Base-by-base conservation (phyloP, 2,113 vertebrate genomes). In the Trematomus loennbergii region DNA sequence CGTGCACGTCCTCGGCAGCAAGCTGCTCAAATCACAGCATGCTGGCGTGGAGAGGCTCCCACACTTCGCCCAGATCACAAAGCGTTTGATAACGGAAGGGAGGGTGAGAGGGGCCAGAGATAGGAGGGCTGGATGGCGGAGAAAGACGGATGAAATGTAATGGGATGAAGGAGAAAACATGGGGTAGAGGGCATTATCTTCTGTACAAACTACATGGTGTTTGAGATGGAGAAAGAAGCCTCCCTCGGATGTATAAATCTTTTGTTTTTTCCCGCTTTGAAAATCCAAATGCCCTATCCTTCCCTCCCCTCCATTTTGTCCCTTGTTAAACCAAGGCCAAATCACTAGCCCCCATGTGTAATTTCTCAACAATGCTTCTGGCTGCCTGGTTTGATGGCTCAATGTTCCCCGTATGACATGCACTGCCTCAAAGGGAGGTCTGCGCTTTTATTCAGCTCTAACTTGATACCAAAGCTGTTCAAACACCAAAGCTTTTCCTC, bases 371-470 rank as follows among this genome's bases (percentile, higher is more conserved):
- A 93, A 93, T 84, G 91, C 88, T 79, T 78, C 83, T 83, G 87
- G 87, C 76, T 55, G 89, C 69, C 91, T 76, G 87, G 90, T 86
- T 93, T 94, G 92, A 93, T 92, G 92, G 88, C 93, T 95, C 90
- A 92, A 93, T 94, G 91, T 88, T 93, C 89, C 84, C 87, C 79
- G 72, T 85, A 85, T 88, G 91, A 91, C 90, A 87, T 87, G 80
- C 55, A 75, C 49, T 78, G 91, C 82, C 89, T 93, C 90, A 83
- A 87, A 93, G 81, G 90, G 83, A 94, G 87, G 83, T 81, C 90
- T 87, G 84, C 1, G 63, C 91, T 91, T 94, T 94, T 92, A 88
- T 92, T 87, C 86, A 13, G 72, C 84, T 86, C 91, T 90, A 91
- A 91, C 88, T 91, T 91, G 84, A 93, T 90, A 90, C 76, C 60